Percentiles rank a stretch among this genome's conserved stretches.
phyloP scores from a whole-genome alignment of 30 jellyfish, hydroid and myxozoan species.

The Chrysaora quinquecirrha region DNA sequence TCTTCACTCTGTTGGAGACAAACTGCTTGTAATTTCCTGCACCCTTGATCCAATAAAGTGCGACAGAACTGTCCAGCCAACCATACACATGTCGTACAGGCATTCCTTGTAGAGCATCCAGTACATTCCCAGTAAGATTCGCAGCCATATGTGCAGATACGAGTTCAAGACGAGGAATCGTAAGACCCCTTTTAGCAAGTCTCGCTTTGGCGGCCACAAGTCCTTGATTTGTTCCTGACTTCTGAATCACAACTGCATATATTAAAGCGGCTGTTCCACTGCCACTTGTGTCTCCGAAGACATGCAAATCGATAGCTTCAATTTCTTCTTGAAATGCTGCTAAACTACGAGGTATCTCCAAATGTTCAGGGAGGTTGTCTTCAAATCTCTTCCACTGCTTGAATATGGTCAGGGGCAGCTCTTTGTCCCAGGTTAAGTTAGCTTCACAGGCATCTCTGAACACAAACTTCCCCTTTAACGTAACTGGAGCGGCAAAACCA shows the following conservation, averaged over 20 bases:
- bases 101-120: neutral
- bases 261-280: constrained; percentile 36
- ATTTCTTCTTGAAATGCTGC: constrained; percentile 17
- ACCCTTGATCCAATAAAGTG: constrained; percentile 41
- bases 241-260: constrained; percentile 45
- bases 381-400: constrained; percentile 34
- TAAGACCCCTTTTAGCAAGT: constrained; percentile 15
- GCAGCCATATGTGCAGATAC: too few relatives aligned
- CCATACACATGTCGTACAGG: neutral
- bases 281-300: constrained; percentile 42
- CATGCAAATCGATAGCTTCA: constrained; percentile 22
- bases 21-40: constrained; percentile 43
- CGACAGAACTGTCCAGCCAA: constrained; percentile 61
- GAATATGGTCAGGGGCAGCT: constrained; percentile 11
- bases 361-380: neutral
- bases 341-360: constrained; percentile 25
- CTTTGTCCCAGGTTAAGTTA: constrained; percentile 18
- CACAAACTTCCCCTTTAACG: constrained; percentile 4
- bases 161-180: constrained; percentile 67
- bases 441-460: neutral
- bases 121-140: constrained; percentile 24
- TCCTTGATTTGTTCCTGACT: constrained; percentile 21
- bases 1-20: constrained; percentile 50
- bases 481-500: constrained; percentile 1
- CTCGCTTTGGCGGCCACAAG: constrained; percentile 42